phyloP scores from a whole-genome alignment of 1,140 invertebrate genomes.

The Drosophila equinoxialis region DNA sequence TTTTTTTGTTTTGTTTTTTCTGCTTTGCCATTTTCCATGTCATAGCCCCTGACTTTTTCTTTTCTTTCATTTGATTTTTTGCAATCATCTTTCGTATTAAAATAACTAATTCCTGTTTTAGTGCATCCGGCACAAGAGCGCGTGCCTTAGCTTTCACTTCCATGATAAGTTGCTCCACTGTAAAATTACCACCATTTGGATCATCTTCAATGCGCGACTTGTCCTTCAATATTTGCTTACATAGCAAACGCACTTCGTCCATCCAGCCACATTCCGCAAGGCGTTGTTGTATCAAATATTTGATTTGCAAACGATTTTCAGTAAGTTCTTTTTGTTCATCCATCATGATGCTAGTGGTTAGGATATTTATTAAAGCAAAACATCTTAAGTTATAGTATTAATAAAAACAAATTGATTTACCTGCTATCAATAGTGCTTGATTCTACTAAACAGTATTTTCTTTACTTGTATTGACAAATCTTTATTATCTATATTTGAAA shows the following conservation, averaged over 20 bases:
- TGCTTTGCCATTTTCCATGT: background rate
- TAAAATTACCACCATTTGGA: conserved; percentile 85
- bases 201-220: conserved; percentile 83
- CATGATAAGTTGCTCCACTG: conserved; percentile 91
- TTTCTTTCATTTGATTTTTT: conserved; percentile 35
- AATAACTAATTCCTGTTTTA: conserved; percentile 94
- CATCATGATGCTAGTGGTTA: conserved; percentile 37
- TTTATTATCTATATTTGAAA: no score
- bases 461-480: no score
- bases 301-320: conserved; percentile 86
- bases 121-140: conserved; percentile 92
- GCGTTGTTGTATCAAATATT: conserved; percentile 90
- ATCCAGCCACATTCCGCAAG: conserved; percentile 95
- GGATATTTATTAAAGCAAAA: no score
- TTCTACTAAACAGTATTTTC: no score
- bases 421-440: no score
- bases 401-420: no score
- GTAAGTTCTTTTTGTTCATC: conserved; percentile 67
- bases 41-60: background rate
- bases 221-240: conserved; percentile 91
- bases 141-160: conserved; percentile 92
- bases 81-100: conserved; percentile 88
- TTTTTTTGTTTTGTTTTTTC: conserved; percentile 24
- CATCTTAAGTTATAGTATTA: no score
- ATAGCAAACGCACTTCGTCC: conserved; percentile 92